A percentile compares a stretch with the other conserved stretches of the same genome.
These are phyloP conservation scores for Neoitamus cyanurus DNA, from an alignment of 2,888 invertebrate genomes.

Conservation along the genomic window DNA sequence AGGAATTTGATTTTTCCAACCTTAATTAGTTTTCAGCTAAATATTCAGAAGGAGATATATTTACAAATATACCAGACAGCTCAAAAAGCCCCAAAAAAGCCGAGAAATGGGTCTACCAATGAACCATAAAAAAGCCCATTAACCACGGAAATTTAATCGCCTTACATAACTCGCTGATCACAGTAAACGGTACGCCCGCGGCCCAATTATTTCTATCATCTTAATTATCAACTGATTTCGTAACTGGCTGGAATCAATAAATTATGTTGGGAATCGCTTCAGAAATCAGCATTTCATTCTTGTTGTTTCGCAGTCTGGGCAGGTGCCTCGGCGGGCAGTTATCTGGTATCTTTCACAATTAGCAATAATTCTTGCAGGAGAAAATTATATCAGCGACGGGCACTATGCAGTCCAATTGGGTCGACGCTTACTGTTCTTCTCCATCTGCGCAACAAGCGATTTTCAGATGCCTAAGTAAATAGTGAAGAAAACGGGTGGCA, in stretches of 20 bases:
- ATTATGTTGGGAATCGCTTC: background rate
- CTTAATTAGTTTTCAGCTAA: background rate
- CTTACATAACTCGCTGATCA: background rate
- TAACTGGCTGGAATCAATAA: slow-evolving; percentile 23
- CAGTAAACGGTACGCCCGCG: background rate
- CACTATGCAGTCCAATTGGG: background rate
- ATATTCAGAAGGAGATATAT: background rate
- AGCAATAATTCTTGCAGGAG: slow-evolving; percentile 7
- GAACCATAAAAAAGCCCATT: background rate
- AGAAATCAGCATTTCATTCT: background rate
- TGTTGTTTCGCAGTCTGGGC: background rate
- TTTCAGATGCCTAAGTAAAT: background rate
- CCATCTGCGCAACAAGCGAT: background rate
- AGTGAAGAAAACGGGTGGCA: background rate
- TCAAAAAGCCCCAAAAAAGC: background rate
- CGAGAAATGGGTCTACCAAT: background rate
- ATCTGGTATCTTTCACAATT: slow-evolving; percentile 20
- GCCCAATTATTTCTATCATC: slow-evolving; percentile 20
- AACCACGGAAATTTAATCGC: background rate
- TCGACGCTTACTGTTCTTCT: background rate
- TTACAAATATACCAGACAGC: background rate
- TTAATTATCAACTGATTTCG: slow-evolving; percentile 23
- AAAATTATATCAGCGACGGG: background rate
- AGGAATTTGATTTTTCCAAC: background rate
- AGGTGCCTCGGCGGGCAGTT: background rate